Evolutionary conservation across 2,797 vertebrate species (phyloP).

Genomic region (Varecia variegata): DNA sequence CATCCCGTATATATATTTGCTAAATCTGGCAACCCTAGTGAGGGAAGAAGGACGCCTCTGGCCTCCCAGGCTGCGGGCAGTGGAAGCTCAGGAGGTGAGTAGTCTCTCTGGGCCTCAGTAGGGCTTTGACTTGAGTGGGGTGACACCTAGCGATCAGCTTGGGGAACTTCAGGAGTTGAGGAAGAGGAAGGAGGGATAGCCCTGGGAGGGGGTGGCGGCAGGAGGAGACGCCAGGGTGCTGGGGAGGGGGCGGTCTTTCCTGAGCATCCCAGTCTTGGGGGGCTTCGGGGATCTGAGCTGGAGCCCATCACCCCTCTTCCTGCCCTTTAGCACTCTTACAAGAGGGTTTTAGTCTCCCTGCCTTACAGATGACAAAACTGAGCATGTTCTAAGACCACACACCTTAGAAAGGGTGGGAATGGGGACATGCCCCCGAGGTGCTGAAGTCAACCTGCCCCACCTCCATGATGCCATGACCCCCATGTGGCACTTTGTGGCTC

Average conservation of each 20-base stretch:
- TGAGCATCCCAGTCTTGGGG: neutral
- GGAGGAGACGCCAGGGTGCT: neutral
- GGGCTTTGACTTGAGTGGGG: neutral
- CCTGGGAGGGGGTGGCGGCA: neutral
- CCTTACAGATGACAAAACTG: neutral
- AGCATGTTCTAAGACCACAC: neutral
- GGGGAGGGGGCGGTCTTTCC: neutral
- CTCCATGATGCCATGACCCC: neutral
- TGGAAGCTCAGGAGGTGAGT: neutral
- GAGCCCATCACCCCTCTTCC: neutral
- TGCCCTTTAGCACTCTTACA: too few relatives aligned
- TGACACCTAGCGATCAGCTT: constrained; percentile 56
- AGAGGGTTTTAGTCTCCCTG: neutral
- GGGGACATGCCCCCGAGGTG: fast-evolving
- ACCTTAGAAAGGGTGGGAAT: neutral
- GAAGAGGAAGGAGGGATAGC: neutral
- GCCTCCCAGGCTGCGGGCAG: neutral
- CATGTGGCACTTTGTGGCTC: neutral
- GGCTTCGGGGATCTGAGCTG: neutral
- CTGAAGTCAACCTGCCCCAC: fast-evolving
- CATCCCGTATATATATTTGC: neutral
- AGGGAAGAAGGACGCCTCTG: neutral
- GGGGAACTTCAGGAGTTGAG: neutral
- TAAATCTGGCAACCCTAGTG: neutral
- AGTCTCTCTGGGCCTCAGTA: neutral